A percentile compares a stretch with the other conserved stretches of the same genome.
phyloP scores from a whole-genome alignment of 2,797 vertebrate species.

The Gorsachius magnificus region DNA sequence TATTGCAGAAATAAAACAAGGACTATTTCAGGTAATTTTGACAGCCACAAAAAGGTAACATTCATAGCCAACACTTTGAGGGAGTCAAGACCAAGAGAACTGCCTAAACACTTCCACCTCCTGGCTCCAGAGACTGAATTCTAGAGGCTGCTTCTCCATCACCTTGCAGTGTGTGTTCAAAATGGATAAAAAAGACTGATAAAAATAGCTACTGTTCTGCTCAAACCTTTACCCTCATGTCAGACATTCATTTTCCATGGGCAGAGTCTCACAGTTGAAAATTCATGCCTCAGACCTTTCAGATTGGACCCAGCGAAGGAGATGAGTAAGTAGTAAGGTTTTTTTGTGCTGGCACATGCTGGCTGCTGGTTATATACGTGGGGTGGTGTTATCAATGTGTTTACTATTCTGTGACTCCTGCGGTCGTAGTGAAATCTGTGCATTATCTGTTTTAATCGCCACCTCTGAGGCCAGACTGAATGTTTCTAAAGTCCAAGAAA shows the following conservation, averaged over 20 bases:
- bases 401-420: background rate
- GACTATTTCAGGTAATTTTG: background rate
- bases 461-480: background rate
- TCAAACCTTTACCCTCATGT: accelerated
- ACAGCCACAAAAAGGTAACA: background rate
- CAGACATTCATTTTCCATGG: background rate
- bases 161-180: accelerated
- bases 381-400: background rate
- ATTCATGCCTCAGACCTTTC: background rate
- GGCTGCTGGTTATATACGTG: accelerated
- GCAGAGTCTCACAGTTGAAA: background rate
- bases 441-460: background rate
- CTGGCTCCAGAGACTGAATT: background rate
- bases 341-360: background rate
- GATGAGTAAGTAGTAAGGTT: background rate
- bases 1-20: background rate
- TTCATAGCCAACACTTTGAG: background rate
- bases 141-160: background rate
- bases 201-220: background rate
- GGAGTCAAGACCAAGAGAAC: background rate
- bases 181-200: background rate
- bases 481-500: background rate
- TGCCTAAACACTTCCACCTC: background rate
- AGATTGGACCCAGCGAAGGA: background rate
- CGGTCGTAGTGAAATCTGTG: background rate